Conservation (phyloP, 1,140 invertebrate species). For the Varroa destructor region DNA sequence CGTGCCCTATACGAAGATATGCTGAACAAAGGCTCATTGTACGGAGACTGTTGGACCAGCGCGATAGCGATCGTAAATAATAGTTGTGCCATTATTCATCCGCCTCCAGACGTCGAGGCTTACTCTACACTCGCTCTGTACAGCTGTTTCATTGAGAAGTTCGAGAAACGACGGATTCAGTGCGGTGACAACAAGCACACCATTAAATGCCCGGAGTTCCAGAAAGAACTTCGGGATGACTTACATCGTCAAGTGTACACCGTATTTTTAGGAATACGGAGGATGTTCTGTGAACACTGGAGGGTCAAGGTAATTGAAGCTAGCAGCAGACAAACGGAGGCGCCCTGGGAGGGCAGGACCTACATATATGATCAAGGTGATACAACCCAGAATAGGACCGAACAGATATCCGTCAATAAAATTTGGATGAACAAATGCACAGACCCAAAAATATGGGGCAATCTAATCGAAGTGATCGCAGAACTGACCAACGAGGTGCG, state of each 20-base stretch:
- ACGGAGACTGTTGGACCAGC: not conserved
- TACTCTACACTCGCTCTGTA: not conserved
- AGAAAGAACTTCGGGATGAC: not conserved
- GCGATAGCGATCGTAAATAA: not conserved
- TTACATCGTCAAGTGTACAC: not conserved
- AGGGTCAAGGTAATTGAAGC: not conserved
- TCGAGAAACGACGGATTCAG: not conserved
- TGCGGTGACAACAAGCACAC: not conserved
- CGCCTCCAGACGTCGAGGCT: not conserved
- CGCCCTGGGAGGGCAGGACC: not conserved
- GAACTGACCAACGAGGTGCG: not conserved
- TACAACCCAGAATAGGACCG: not conserved
- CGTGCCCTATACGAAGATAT: not conserved
- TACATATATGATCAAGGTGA: not conserved
- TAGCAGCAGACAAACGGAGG: not conserved
- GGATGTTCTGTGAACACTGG: not conserved
- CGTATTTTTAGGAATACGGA: not conserved
- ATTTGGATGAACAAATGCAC: no score
- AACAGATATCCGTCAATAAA: not conserved
- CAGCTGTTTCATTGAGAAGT: slow-evolving; percentile 1
- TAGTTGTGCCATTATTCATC: not conserved
- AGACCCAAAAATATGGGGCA: no score
- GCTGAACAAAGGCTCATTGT: not conserved
- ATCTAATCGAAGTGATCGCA: not conserved
- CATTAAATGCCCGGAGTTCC: not conserved